Base-by-base conservation (phyloP, 2,888 invertebrate species). In the Crossocerus cetratus region DNA sequence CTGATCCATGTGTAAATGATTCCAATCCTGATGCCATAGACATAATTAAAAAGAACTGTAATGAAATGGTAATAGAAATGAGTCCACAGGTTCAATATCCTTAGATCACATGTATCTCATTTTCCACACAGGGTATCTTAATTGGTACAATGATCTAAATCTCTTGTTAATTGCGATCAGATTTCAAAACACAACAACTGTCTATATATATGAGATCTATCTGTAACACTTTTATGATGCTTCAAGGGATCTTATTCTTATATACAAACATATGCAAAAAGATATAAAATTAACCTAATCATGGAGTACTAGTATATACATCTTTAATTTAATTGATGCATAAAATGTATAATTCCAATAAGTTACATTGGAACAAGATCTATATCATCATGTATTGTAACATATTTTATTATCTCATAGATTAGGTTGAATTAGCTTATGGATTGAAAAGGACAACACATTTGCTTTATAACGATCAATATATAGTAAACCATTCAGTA, bases 201-300 rank as follows among this genome's bases (percentile, higher is more conserved):
- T 14, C 43, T 59, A 59, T 20, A 21, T n/a, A 57, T 57, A 57
- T 57, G 14, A 57, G 14, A 57, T 57, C n/a, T 57, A 57, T 14
- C 23, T 16, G 21, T 23, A 49, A 49, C 14, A 49, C 49, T 8
- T 16, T 16, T 13, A 14, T 16, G n/a, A 49, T 0, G n/a, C 18
- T 56, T 32, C 14, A 0, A 22, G 5, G 56, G 0, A 32, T 4
- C 32, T 42, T 55, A 67, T 62, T 32, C 32, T 32, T 32, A 54
- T 18, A 21, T 55, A 42, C n/a, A 55, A 1, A 11, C 2, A 20
- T n/a, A n/a, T 20, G 21, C 43, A 54, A 56, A 20, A 22, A 16
- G 18, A 65, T 72, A 68, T 53, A 65, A 69, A 73, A n/a, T n/a
- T n/a, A n/a, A 65, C 42, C 23, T 49, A 56, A 56, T 21, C 59